A percentile compares a stretch with the other conserved stretches of the same genome.
Evolutionary conservation across 2,888 invertebrate genomes (phyloP).

Genomic region (Smittia aterrima): DNA sequence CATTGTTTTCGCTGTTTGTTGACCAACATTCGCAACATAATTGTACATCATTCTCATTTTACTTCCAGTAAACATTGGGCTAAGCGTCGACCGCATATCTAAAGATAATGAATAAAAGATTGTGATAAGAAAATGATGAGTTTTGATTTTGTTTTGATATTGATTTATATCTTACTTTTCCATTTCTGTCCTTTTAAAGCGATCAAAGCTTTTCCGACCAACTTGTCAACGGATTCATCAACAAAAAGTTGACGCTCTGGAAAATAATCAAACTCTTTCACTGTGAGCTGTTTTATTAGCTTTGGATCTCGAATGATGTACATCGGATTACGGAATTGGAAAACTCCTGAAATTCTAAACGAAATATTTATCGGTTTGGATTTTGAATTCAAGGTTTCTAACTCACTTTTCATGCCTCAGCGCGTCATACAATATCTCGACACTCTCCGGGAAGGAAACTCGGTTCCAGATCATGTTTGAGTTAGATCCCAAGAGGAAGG

Average conservation of each 20-base stretch:
- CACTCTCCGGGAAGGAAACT: not conserved
- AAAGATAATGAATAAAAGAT: too few species aligned
- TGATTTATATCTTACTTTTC: constrained; percentile 43
- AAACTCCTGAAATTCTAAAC: constrained; percentile 31
- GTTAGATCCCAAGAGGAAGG: not conserved
- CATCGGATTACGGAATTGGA: constrained; percentile 24
- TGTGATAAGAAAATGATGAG: too few species aligned
- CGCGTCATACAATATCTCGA: constrained; percentile 38
- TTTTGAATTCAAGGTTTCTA: too few species aligned
- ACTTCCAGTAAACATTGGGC: constrained; percentile 48
- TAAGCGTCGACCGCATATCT: constrained; percentile 48
- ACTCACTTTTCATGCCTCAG: constrained; percentile 39
- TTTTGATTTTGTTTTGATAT: too few species aligned
- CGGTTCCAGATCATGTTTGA: not conserved
- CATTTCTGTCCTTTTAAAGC: constrained; percentile 44
- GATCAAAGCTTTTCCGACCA: constrained; percentile 43
- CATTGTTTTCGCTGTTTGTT: constrained; percentile 43
- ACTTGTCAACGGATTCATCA: constrained; percentile 44
- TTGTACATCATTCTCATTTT: constrained; percentile 48
- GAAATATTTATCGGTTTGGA: too few species aligned
- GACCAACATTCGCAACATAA: constrained; percentile 43
- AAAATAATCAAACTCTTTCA: constrained; percentile 44
- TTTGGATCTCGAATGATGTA: constrained; percentile 33
- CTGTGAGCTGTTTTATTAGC: constrained; percentile 35
- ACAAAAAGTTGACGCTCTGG: constrained; percentile 45